Evolutionary conservation across 2,113 vertebrate genomes (phyloP).

Genomic region (Carollia perspicillata): DNA sequence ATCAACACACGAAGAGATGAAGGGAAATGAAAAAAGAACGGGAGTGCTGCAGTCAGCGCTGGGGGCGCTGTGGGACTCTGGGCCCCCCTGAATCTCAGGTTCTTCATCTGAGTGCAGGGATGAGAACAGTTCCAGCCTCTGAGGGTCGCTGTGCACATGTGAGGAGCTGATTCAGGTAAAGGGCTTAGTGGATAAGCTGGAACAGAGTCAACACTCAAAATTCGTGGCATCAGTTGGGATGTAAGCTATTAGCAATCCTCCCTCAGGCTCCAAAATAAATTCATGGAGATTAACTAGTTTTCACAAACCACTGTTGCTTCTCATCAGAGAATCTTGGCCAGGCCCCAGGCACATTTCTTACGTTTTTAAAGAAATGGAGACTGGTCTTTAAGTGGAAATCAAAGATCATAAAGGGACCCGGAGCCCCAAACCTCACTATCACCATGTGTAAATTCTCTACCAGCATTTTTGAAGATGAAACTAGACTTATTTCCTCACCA

Average conservation of each 20-base stretch:
- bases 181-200: neutral
- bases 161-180: neutral
- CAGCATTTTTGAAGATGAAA: conserved; percentile 22
- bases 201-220: neutral
- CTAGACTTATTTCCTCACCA: neutral
- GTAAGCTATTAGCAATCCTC: neutral
- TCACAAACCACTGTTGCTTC: neutral
- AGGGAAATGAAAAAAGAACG: too few relatives aligned
- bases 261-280: neutral
- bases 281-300: neutral
- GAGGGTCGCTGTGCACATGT: neutral
- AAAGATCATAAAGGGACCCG: neutral
- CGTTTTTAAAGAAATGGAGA: neutral
- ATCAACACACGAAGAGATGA: too few relatives aligned
- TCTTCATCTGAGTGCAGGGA: neutral
- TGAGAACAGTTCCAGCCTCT: neutral
- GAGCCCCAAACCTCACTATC: neutral
- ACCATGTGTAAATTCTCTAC: neutral
- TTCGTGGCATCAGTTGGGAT: neutral
- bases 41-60: neutral
- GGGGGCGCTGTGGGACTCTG: neutral
- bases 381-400: conserved; percentile 15
- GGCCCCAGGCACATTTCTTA: neutral
- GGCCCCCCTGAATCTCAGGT: neutral
- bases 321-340: neutral